Evolutionary conservation across 2,888 invertebrate genomes (phyloP), one percentile per base, ranked within the genome.

Genomic region (Gasteruption jaculator): DNA sequence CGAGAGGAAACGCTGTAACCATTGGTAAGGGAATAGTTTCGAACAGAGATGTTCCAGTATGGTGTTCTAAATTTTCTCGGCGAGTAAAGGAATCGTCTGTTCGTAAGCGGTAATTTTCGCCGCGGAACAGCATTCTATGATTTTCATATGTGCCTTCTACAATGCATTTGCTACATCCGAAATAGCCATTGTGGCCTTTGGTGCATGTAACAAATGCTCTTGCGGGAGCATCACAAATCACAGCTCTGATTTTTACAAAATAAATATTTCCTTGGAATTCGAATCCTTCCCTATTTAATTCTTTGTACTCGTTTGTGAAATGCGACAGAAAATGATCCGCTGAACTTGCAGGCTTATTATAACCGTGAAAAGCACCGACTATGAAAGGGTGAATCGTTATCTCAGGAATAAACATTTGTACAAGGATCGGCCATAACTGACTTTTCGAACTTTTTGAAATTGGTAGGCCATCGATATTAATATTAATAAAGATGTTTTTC

Each of bases 191-290:
- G 25, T 51, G 47, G 5, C 41, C 35, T 39, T 45, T 49, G 11
- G 40, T 41, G 12, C 44, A 34, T 24, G 44, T 25, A 11, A 49
- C 32, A 30, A 33, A 48, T 3, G 41, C 20, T 22, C 44, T 30
- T 3, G 50, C 45, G 6, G 48, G 50, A 14, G 43, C 15, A 38
- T 50, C 48, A 20, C 44, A 50, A 32, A 38, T 30, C 15, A 46
- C 22, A 3, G 32, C 36, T 36, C 39, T 38, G 14, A 49, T 46
- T 35, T 25, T 14, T 4, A 50, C 36, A 8, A 16, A 19, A 26
- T 21, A 33, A 3, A 19, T 7, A 3, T 32, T n/a, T 19, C 18
- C 30, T 12, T 41, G 11, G 14, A 35, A 30, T 12, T 25, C 14
- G 35, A 46, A 34, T 8, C 43, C 48, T 22, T 25, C 14, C 7